Evolutionary conservation across 2,113 vertebrate species (phyloP), one percentile per base, ranked within the genome.

Genomic region (Mormoops blainvillei): DNA sequence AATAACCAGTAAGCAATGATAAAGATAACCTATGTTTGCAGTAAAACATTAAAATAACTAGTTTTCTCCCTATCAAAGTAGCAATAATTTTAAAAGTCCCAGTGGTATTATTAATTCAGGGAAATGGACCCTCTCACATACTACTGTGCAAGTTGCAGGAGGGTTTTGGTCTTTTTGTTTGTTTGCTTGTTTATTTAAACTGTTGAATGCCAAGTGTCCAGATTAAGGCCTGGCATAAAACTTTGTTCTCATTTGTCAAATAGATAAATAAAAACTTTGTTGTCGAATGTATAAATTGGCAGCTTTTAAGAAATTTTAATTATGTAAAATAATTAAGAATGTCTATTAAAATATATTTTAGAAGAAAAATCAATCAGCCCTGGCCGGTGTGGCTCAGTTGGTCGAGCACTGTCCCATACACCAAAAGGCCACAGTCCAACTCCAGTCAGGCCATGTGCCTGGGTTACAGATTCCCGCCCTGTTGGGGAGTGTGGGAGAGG

Each of bases 291-390:
- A 38, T 80, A 78, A 65, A 45, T 31, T 77, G n/a, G 84, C 80
- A 81, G 33, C 45, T 84, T 94, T 78, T 56, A 85, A 84, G 36
- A 65, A 78, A 88, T 71, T 94, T 31, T 4, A 85, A 24, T 52
- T 88, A 1, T 74, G 67, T 20, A 16, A 80, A 95, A 73, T 94
- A 71, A 9, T 91, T 78, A 84, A 68, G 24, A 10, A n/a, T 73
- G 41, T 88, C 48, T 58, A 26, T 74, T 56, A 95, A 92, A 94
- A 92, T 54, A n/a, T 43, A 70, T 85, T 92, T 85, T 58, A 92
- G 83, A 85, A 92, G 61, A 18, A 89, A 86, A 89, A 48, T 85
- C 81, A 92, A 80, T n/a, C 71, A 16, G 56, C 28, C 24, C 26
- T 63, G 58, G 26, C 58, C 28, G 12, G 58, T 63, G 58, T 63